Conservation (phyloP, 2,888 invertebrate genomes). For the Chouioia cunea region DNA sequence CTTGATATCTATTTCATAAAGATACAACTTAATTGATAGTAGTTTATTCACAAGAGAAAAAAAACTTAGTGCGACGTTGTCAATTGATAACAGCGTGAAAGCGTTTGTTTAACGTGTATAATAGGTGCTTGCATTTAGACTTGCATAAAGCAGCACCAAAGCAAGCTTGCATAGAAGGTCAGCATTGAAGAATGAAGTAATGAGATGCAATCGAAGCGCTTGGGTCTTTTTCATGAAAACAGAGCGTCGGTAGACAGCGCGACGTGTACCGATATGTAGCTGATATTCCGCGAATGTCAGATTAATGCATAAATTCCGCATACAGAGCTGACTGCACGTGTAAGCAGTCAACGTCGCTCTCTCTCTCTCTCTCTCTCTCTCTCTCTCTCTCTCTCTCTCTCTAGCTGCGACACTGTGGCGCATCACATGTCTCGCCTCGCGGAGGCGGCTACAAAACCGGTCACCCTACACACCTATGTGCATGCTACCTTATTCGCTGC, state of each 20-base stretch:
- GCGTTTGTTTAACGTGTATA: not conserved
- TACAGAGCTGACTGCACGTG: constrained; percentile 8
- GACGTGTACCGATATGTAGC: constrained; percentile 23
- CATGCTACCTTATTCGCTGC: constrained; percentile 31
- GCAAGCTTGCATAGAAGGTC: not conserved
- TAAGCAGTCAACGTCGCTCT: not conserved
- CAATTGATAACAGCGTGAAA: not conserved
- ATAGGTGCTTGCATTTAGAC: not conserved
- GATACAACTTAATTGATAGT: no score
- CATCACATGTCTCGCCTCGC: constrained; percentile 5
- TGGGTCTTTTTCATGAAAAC: no score
- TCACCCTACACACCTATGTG: constrained; percentile 3
- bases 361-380: no score
- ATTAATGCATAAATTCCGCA: constrained; percentile 49
- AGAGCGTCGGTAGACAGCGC: constrained; percentile 1
- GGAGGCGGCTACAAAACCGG: constrained; percentile 24
- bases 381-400: no score
- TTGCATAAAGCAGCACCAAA: constrained; percentile 1
- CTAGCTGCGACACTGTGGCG: not conserved
- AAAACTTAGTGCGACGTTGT: not conserved
- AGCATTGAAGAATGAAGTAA: constrained; percentile 6
- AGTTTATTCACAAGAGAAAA: no score
- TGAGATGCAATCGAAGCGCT: not conserved
- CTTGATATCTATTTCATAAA: not conserved
- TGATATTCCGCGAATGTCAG: constrained; percentile 38